Conservation (phyloP, 2,888 invertebrate species). For the Resseliella maxima region DNA sequence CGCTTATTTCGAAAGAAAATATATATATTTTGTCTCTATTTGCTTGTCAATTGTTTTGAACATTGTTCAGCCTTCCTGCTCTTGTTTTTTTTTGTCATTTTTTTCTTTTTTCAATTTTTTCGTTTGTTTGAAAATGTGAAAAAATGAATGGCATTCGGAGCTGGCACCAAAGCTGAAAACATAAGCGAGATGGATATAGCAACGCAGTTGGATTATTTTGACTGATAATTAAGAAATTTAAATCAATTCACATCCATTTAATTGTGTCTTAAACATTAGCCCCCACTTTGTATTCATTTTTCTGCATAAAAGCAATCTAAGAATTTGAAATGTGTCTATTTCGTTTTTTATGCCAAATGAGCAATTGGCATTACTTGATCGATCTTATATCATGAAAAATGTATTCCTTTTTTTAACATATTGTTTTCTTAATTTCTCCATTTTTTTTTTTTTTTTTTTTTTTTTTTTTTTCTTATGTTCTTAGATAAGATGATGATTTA, state of each 20-base stretch:
- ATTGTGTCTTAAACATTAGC: neutral
- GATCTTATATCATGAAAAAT: no score
- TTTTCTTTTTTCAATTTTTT: no score
- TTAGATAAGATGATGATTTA: no score
- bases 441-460: no score
- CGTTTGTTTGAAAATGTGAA: neutral
- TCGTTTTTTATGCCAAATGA: no score
- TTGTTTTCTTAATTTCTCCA: no score
- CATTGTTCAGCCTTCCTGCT: conserved; percentile 41
- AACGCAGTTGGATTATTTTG: conserved; percentile 6
- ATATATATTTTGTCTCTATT: conserved; percentile 51
- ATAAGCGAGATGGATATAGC: neutral
- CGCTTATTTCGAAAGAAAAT: neutral
- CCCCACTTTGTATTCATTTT: neutral
- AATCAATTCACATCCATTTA: neutral
- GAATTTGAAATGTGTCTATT: no score
- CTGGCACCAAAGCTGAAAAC: neutral
- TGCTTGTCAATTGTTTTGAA: conserved; percentile 49
- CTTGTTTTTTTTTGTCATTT: no score
- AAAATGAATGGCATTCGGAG: neutral
- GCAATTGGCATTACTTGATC: no score
- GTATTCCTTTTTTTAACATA: no score
- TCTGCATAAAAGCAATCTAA: no score
- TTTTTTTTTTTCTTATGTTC: no score
- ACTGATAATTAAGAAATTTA: conserved; percentile 19